Base-by-base conservation (phyloP, 2,797 vertebrate species). In the Anguilla obscura region DNA sequence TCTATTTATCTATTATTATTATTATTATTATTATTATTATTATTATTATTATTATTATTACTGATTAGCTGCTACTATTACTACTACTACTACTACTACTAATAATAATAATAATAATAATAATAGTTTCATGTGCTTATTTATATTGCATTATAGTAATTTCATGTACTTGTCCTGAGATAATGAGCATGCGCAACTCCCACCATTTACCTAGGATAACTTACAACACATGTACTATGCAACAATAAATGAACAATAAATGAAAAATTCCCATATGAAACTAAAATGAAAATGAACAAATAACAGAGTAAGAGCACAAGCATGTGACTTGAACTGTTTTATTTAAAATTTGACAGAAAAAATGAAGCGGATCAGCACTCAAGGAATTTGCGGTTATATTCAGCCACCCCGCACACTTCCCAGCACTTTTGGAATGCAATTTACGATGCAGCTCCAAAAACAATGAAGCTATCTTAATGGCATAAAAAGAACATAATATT, bases 351-450 rank as follows among this genome's bases (percentile, higher is more conserved):
- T 14, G 30, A 76, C 71, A 12, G 18, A 69, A 27, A n/a, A 7
- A 76, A 76, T 5, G 33, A 74, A 36, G 30, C 12, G 7, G 6
- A 3, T 71, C n/a, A 71, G 27, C 66, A 71, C 27, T 27, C 7
- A n/a, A 71, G 66, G n/a, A 71, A 30, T 33, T 2, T 6, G 27
- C 7, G 27, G 9, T 71, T 71, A 10, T 10, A 71, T 71, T 27
- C 66, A 71, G 33, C 27, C 45, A 84, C 10, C 82, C 4, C 48
- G 36, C 54, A 27, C 21, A 8, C 50, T 89, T 91, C 91, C 93
- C 91, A 91, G 92, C 94, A 94, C 93, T 88, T 87, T 89, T 71
- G 90, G 91, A 88, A 89, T 12, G 71, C 27, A 36, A 76, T 36
- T 36, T 16, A 76, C 18, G 71, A 76, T 36, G 10, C 27, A 36